Evolutionary conservation across 1,140 invertebrate species (phyloP).

Genomic region (Maconellicoccus hirsutus): DNA sequence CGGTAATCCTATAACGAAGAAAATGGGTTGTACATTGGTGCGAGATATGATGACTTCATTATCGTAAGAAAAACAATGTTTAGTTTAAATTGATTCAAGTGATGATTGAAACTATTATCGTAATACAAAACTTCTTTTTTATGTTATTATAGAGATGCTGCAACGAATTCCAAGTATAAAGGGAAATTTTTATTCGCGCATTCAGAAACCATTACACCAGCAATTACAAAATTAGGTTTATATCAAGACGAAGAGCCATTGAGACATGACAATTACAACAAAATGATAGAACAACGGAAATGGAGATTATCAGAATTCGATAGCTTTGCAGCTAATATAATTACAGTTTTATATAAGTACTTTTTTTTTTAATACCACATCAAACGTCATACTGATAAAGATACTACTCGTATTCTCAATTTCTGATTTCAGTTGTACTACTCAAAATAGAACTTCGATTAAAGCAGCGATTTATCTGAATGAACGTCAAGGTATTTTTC

Average conservation of each 20-base stretch:
- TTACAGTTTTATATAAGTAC: conserved; percentile 55
- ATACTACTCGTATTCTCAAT: not conserved
- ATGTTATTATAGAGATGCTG: not conserved
- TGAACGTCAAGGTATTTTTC: not conserved
- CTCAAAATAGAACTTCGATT: not conserved
- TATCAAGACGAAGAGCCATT: conserved; percentile 49
- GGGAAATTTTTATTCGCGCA: conserved; percentile 57
- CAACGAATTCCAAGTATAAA: not conserved
- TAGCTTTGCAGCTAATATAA: conserved; percentile 66
- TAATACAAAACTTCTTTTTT: no score
- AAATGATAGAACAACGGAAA: conserved; percentile 39
- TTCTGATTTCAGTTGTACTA: not conserved
- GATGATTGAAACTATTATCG: no score
- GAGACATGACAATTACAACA: conserved; percentile 52
- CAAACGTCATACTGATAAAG: not conserved
- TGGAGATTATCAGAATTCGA: conserved; percentile 59
- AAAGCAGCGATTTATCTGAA: not conserved
- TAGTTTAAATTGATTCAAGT: no score
- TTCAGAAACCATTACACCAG: conserved; percentile 46
- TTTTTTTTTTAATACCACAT: not conserved
- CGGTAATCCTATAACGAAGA: conserved; percentile 44
- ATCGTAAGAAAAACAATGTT: not conserved
- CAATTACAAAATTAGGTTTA: conserved; percentile 54
- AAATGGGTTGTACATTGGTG: conserved; percentile 30
- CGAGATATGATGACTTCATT: not conserved